These are phyloP conservation scores for Parnassius glacialis DNA, from an alignment of 2,888 invertebrate genomes.

Conservation along the genomic window DNA sequence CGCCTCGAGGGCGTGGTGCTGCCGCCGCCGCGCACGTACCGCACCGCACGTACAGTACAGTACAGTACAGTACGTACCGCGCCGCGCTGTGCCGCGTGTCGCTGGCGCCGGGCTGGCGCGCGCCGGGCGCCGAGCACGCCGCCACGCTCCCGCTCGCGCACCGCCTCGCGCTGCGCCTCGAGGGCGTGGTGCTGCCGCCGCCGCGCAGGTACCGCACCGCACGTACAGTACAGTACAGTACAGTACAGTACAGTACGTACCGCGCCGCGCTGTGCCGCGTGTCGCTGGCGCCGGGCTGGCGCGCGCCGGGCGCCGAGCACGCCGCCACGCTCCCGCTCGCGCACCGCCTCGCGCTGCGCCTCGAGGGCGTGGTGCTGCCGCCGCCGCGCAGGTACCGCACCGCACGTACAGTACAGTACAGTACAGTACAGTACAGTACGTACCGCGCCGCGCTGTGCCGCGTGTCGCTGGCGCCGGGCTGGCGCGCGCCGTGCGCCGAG, in stretches of 20 bases:
- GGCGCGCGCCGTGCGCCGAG: too few relatives aligned
- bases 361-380: slow-evolving; percentile 88
- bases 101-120: too few relatives aligned
- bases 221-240: slow-evolving; percentile 93
- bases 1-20: slow-evolving; percentile 96
- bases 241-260: slow-evolving; percentile 76
- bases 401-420: slow-evolving; percentile 39
- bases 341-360: slow-evolving; percentile 86
- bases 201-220: slow-evolving; percentile 82
- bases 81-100: too few relatives aligned
- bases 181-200: slow-evolving; percentile 91
- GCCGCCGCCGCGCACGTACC: slow-evolving; percentile 84
- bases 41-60: slow-evolving; percentile 54
- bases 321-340: too few relatives aligned
- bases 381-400: slow-evolving; percentile 82
- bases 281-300: slow-evolving; percentile 38
- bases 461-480: too few relatives aligned
- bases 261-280: slow-evolving; percentile 73
- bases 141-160: slow-evolving; percentile 88
- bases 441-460: slow-evolving; percentile 38
- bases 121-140: too few relatives aligned
- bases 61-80: too few relatives aligned
- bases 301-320: too few relatives aligned
- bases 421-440: slow-evolving; percentile 37
- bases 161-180: slow-evolving; percentile 94